Base-by-base conservation (phyloP, 2,888 invertebrate species). In the Deladenus siricidicola region DNA sequence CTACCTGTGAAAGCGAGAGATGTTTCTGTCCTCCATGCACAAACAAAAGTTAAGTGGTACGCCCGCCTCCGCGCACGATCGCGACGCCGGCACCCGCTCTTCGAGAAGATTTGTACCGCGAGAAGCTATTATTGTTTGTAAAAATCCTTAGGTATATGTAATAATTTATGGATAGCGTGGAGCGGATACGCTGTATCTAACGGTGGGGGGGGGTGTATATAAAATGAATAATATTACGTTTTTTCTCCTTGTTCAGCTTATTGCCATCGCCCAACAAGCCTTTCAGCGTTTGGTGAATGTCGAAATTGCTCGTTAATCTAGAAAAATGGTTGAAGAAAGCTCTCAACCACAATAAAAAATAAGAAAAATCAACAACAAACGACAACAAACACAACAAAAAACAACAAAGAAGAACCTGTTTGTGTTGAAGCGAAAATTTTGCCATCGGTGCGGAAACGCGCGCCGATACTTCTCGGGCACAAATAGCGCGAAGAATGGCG, bases 401-500 rank as follows among this genome's bases (percentile, higher is more conserved):
- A n/a, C n/a, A n/a, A n/a, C n/a, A n/a, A n/a, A n/a, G n/a, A n/a
- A n/a, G n/a, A 53, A 64, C 62, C 66, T 52, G 19, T 66, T 66
- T 29, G 62, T 42, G 48, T 66, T 66, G 54, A 45, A 58, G 4
- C 29, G 19, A 4, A 66, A 50, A 49, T 66, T 66, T 55, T 34
- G 34, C n/a, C 42, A n/a, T 24, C 44, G 43, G 8, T 62, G 48
- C 47, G 70, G 72, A 64, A 66, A 79, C 48, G 70, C 70, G 24
- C 63, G 39, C 26, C 58, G 60, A 30, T 81, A 78, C 66, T 73
- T 73, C 42, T 68, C 61, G 3, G 81, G 81, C 34, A 80, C 69
- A 26, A 75, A 72, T 0, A 81, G 59, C 26, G 76, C 76, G 67
- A 81, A 70, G 49, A 81, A 71, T 0, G 81, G 81, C 61, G 81